These are phyloP conservation scores for Ceyx erithaca DNA, from an alignment of 2,797 vertebrate genomes.

Conservation along the genomic window DNA sequence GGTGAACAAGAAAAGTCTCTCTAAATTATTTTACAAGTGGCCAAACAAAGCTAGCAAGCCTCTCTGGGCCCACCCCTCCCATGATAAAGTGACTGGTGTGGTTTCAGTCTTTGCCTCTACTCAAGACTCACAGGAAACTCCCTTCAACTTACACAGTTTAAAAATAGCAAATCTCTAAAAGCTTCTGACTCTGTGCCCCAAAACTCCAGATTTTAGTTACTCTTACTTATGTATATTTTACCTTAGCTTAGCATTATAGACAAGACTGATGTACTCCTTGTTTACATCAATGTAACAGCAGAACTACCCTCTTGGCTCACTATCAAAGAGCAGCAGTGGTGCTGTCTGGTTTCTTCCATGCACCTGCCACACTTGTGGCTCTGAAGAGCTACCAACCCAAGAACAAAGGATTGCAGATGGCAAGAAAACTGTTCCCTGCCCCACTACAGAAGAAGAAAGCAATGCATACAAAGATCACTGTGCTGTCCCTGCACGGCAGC, in stretches of 20 bases:
- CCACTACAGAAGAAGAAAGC: conserved; percentile 21
- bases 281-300: neutral
- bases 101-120: neutral
- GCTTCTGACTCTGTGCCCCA: neutral
- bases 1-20: neutral
- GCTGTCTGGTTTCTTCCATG: neutral
- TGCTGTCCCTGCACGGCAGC: neutral
- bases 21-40: neutral
- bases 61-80: neutral
- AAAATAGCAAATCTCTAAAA: neutral
- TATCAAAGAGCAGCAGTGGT: neutral
- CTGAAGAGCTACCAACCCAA: neutral
- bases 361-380: neutral
- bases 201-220: neutral
- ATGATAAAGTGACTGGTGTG: neutral
- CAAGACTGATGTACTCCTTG: neutral
- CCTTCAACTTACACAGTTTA: neutral
- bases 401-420: conserved; percentile 18
- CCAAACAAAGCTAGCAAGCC: neutral
- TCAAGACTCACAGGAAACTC: neutral
- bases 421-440: conserved; percentile 10
- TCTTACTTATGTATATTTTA: neutral
- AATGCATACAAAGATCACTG: neutral
- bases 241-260: neutral
- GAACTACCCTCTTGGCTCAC: neutral